Percentiles rank a stretch among this genome's conserved stretches.
These are phyloP conservation scores for Physella acuta DNA, from an alignment of 1,140 invertebrate genomes.

Conservation along the genomic window DNA sequence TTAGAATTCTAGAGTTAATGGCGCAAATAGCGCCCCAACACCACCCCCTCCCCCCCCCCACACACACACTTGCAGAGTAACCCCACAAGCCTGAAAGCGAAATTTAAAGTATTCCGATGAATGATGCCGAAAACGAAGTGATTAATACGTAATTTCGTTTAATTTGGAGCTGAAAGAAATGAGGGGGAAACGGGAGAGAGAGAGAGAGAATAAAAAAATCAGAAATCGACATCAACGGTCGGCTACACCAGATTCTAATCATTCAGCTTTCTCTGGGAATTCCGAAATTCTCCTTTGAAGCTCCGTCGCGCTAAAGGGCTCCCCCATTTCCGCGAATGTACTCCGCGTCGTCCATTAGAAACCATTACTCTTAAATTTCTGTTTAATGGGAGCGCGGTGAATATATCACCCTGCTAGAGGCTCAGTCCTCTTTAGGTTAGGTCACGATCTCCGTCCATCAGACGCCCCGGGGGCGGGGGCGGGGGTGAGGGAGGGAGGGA, in stretches of 20 bases:
- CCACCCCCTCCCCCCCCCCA: too few species aligned
- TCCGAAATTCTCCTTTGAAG: not conserved
- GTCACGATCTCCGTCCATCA: conserved; percentile 14
- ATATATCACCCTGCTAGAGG: conserved; percentile 6
- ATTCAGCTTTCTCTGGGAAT: not conserved
- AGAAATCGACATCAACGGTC: not conserved
- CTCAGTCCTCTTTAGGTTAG: not conserved
- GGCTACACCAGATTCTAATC: conserved; percentile 11
- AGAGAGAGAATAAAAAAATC: too few species aligned
- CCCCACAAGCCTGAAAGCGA: too few species aligned
- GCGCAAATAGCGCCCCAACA: too few species aligned
- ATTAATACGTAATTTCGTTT: conserved; percentile 6
- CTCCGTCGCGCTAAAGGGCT: not conserved
- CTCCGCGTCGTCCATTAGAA: conserved; percentile 6
- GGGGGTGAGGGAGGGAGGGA: not conserved
- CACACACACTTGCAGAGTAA: too few species aligned
- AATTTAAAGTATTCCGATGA: too few species aligned
- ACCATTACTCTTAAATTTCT: conserved; percentile 16
- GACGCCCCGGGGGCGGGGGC: not conserved
- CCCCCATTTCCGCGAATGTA: conserved; percentile 2
- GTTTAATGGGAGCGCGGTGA: conserved; percentile 10
- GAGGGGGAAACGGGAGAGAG: too few species aligned
- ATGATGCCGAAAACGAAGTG: not conserved
- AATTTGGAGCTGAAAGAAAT: not conserved
- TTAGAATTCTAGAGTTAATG: too few species aligned